phyloP scores from a whole-genome alignment of 2,113 vertebrate genomes.

The Budorcas taxicolor region DNA sequence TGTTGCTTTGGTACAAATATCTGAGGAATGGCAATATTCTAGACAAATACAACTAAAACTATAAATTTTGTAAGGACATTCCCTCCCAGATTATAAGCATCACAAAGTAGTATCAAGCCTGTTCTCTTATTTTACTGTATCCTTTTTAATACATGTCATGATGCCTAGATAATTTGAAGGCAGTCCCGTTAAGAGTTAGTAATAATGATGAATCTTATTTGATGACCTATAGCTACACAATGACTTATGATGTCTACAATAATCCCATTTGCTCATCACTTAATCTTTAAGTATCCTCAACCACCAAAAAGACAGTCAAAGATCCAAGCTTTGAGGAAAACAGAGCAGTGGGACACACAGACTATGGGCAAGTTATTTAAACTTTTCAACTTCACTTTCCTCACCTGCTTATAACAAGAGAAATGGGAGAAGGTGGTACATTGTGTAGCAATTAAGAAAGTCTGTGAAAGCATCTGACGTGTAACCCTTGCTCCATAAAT shows the following conservation, averaged over 20 bases:
- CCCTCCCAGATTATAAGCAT: background rate
- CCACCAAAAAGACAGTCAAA: background rate
- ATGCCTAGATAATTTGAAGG: background rate
- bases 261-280: slow-evolving; percentile 4
- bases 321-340: slow-evolving; percentile 7
- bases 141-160: background rate
- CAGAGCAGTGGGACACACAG: background rate
- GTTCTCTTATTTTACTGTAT: background rate
- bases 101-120: background rate
- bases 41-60: background rate
- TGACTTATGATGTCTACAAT: background rate
- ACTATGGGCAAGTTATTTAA: slow-evolving; percentile 5
- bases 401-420: background rate
- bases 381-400: background rate
- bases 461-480: background rate
- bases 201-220: background rate
- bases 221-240: background rate
- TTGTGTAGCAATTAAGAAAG: background rate
- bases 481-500: background rate
- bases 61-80: background rate
- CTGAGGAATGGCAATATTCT: slow-evolving; percentile 46
- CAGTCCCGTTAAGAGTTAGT: background rate
- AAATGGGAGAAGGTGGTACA: background rate
- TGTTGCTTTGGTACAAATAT: slow-evolving; percentile 29
- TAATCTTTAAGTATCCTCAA: slow-evolving; percentile 15